phyloP scores from a whole-genome alignment of 2,113 vertebrate species.

The Thamnophis sirtalis region DNA sequence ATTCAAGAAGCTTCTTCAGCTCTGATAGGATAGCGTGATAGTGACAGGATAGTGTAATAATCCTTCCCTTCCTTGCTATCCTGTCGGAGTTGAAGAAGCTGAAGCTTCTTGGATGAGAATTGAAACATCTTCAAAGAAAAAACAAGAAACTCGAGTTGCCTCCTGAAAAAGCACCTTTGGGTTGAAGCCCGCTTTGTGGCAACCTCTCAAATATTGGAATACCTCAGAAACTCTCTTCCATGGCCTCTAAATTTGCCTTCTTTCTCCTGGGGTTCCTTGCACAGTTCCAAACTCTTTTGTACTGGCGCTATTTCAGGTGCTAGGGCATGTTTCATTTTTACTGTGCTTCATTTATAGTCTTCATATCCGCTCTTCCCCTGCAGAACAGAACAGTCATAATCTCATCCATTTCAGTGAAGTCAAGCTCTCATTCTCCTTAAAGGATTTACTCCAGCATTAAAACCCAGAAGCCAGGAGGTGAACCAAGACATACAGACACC shows the following conservation, averaged over 20 bases:
- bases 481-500: neutral
- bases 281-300: neutral
- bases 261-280: neutral
- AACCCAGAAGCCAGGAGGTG: neutral
- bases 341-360: neutral
- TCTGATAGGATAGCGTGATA: no score
- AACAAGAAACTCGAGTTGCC: no score
- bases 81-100: no score
- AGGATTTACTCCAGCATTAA: neutral
- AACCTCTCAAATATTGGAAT: no score
- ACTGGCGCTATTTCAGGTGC: neutral
- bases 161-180: no score
- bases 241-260: neutral
- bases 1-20: no score
- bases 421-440: neutral
- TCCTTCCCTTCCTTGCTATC: no score
- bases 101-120: no score
- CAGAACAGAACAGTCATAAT: neutral
- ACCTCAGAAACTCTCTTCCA: neutral
- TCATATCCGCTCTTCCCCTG: neutral
- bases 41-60: no score
- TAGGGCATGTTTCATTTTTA: neutral
- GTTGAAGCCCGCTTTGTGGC: no score
- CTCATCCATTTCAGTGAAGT: neutral
- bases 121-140: no score